These are phyloP conservation scores for Sialia sialis DNA, from an alignment of 2,113 vertebrate species.

Conservation along the genomic window DNA sequence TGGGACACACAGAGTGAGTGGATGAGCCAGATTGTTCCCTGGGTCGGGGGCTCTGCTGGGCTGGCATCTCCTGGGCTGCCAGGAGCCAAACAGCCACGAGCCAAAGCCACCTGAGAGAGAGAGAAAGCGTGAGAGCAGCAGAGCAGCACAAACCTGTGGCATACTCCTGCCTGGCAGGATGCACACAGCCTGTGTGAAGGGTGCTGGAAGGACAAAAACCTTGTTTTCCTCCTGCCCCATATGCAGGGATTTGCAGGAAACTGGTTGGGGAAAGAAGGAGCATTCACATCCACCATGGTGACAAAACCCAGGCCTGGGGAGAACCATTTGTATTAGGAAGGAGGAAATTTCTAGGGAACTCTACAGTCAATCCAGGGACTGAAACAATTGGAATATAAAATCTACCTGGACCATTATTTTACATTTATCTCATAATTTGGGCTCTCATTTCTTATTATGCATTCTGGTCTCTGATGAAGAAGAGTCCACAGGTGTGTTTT, in stretches of 20 bases:
- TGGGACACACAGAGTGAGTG: background rate
- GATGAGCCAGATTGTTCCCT: background rate
- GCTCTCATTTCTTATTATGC: accelerated
- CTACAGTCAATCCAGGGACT: background rate
- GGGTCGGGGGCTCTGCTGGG: background rate
- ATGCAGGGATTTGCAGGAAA: background rate
- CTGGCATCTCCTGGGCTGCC: background rate
- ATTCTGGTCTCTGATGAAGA: background rate
- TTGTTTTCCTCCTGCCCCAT: accelerated
- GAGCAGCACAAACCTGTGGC: background rate
- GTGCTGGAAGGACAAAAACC: background rate
- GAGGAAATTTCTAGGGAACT: background rate
- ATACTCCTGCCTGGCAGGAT: accelerated
- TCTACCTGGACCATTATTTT: background rate
- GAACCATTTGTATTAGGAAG: accelerated
- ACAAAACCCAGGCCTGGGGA: background rate
- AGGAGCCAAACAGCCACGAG: background rate
- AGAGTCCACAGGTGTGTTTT: background rate
- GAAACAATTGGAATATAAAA: background rate
- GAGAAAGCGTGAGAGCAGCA: accelerated
- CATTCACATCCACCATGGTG: background rate
- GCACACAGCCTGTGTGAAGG: background rate
- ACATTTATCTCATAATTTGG: background rate
- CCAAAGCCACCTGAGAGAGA: background rate
- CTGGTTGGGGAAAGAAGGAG: background rate